phyloP scores from a whole-genome alignment of 2,113 vertebrate genomes.

The Colossoma macropomum region DNA sequence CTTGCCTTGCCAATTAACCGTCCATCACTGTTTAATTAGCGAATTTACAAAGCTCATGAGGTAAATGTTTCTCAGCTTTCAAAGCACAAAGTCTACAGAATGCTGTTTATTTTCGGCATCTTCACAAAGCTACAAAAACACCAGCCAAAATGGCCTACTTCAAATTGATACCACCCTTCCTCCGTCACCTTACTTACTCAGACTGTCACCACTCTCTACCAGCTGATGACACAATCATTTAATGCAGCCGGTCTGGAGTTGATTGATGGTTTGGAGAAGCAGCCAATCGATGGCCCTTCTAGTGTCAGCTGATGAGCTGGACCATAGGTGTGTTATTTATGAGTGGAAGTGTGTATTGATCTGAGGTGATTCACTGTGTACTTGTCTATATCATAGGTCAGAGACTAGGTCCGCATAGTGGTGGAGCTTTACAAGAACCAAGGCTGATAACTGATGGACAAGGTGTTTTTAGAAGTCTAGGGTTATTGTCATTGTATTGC shows the following conservation, averaged over 20 bases:
- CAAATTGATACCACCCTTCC: not conserved
- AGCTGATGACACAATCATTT: constrained; percentile 37
- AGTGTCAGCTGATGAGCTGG: constrained; percentile 47
- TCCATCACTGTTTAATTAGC: constrained; percentile 30
- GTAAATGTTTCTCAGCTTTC: constrained; percentile 1
- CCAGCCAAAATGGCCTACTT: not conserved
- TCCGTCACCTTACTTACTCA: not conserved
- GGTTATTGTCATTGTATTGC: not conserved
- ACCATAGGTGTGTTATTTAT: constrained; percentile 55
- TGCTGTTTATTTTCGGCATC: not conserved
- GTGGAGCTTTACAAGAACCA: not conserved
- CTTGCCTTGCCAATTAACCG: constrained; percentile 27
- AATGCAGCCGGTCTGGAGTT: constrained; percentile 18
- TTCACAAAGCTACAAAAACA: not conserved
- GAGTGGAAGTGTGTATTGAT: constrained; percentile 55
- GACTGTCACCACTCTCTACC: constrained; percentile 25
- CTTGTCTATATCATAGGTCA: constrained; percentile 45
- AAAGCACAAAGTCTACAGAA: not conserved
- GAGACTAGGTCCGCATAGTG: not conserved
- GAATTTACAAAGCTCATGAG: not conserved
- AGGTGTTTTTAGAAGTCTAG: not conserved
- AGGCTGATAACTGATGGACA: not conserved
- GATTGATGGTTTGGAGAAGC: constrained; percentile 39
- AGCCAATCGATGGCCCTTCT: constrained; percentile 47
- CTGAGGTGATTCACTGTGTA: constrained; percentile 47